Percentiles rank a stretch among this genome's conserved stretches.
These are phyloP conservation scores for Lordiphosa collinella DNA, from an alignment of 1,140 invertebrate genomes.

Conservation along the genomic window DNA sequence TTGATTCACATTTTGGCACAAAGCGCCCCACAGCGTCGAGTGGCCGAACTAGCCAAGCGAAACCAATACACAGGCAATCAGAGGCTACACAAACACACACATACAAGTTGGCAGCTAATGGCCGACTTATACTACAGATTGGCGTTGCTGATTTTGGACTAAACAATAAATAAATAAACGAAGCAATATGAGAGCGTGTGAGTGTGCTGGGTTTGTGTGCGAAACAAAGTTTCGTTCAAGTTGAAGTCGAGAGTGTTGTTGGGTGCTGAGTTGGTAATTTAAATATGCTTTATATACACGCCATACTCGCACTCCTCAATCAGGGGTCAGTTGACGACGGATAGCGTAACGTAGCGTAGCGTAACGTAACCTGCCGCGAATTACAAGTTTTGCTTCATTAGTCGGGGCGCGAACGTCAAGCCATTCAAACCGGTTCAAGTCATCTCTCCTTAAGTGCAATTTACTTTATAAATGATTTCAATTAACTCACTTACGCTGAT, in stretches of 20 bases:
- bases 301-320: conserved; percentile 1
- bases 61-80: conserved; percentile 21
- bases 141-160: conserved; percentile 49
- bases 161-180: conserved; percentile 68
- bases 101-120: conserved; percentile 55
- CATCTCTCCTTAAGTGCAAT: conserved; percentile 44
- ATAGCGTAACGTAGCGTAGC: conserved; percentile 53
- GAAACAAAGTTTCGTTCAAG: conserved; percentile 3
- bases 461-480: conserved; percentile 74
- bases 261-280: conserved; percentile 60
- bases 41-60: conserved; percentile 28
- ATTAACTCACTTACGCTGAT: conserved; percentile 63
- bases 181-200: conserved; percentile 23
- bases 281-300: conserved; percentile 63
- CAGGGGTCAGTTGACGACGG: conserved; percentile 22
- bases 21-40: conserved; percentile 51
- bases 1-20: conserved; percentile 29
- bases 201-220: not conserved
- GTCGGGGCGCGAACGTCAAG: conserved; percentile 64
- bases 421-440: conserved; percentile 26
- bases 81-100: conserved; percentile 14
- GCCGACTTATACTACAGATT: conserved; percentile 52
- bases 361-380: conserved; percentile 26
- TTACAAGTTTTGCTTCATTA: conserved; percentile 16
- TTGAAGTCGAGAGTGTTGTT: conserved; percentile 18